phyloP scores from a whole-genome alignment of 2,113 vertebrate genomes.

The Neotragus pygmaeus region DNA sequence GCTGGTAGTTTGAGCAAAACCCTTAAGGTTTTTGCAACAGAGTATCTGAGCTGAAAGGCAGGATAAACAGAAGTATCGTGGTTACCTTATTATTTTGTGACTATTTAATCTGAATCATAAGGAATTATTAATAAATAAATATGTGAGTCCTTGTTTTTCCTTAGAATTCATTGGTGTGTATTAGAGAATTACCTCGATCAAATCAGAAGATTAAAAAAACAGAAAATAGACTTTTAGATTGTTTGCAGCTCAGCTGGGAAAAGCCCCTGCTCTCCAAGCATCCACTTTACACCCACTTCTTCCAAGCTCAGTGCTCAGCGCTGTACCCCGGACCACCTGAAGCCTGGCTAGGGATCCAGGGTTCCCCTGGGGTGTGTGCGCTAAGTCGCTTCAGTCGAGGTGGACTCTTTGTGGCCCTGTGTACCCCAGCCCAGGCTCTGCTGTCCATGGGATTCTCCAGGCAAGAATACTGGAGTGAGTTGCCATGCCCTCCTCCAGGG shows the following conservation, averaged over 20 bases:
- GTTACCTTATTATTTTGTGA: not conserved
- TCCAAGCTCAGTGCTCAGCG: accelerated
- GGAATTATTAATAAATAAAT: not conserved
- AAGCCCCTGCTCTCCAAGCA: accelerated
- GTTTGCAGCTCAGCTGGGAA: not conserved
- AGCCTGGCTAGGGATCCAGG: accelerated
- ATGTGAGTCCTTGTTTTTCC: not conserved
- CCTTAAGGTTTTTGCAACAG: not conserved
- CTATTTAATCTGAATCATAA: not conserved
- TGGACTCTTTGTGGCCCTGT: not conserved
- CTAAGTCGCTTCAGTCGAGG: not conserved
- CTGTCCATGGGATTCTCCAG: not conserved
- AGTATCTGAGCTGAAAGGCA: not conserved
- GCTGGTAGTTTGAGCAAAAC: not conserved
- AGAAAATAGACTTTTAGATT: not conserved
- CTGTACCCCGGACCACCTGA: accelerated
- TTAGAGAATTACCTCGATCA: not conserved
- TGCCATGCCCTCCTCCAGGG: not conserved
- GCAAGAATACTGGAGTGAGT: not conserved
- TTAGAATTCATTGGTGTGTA: not conserved
- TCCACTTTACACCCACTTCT: not conserved
- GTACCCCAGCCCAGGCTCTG: not conserved
- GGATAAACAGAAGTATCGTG: not conserved
- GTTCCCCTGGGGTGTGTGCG: not conserved
- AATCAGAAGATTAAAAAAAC: not conserved